Evolutionary conservation across 2,888 invertebrate species (phyloP).

Genomic region (Salticus scenicus): DNA sequence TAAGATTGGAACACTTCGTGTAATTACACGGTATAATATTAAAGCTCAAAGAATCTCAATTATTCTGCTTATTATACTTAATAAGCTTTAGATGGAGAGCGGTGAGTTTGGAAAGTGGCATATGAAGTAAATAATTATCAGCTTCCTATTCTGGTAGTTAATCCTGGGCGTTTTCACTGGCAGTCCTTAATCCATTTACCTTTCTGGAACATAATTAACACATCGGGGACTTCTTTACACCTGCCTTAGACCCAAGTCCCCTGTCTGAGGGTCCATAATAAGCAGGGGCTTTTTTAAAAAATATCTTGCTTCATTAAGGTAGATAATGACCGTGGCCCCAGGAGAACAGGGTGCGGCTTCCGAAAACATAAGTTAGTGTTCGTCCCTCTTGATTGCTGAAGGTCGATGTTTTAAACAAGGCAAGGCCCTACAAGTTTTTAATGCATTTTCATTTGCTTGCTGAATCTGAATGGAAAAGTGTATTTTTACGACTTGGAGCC

Average conservation of each 20-base stretch:
- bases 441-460: too few species aligned
- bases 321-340: conserved; percentile 28
- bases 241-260: conserved; percentile 19
- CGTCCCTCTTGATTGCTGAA: conserved; percentile 5
- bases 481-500: conserved; percentile 33
- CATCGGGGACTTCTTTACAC: conserved; percentile 34
- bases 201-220: conserved; percentile 34
- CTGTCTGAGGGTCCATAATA: neutral
- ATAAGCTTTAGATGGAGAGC: neutral
- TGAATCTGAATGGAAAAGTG: neutral
- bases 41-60: neutral
- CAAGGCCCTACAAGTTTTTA: neutral
- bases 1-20: too few species aligned
- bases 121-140: neutral
- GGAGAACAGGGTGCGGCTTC: neutral
- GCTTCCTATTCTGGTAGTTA: neutral
- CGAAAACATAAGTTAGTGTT: neutral
- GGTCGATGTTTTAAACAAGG: neutral
- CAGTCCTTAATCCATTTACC: conserved; percentile 5
- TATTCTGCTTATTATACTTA: neutral
- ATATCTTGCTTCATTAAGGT: conserved; percentile 35
- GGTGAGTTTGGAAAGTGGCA: neutral
- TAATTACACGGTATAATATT: too few species aligned
- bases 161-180: conserved; percentile 11
- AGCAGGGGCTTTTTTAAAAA: neutral